Evolutionary conservation across 2,113 vertebrate genomes (phyloP), one percentile per base, ranked within the genome.

Genomic region (Motacilla alba): DNA sequence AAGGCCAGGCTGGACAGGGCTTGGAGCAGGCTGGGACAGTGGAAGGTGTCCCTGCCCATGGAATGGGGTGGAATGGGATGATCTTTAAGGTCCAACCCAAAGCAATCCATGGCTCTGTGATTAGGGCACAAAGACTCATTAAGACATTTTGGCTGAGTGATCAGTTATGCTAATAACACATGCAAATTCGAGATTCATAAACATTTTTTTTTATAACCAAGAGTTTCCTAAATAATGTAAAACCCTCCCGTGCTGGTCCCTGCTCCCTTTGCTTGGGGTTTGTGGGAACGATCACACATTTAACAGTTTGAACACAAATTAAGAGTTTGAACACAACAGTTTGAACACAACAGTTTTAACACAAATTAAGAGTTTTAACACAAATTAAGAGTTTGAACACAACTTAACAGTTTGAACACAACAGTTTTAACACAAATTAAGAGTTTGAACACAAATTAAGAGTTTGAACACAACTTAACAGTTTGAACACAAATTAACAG

Each of bases 251-350:
- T 10, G 52, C 33, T 19, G 7, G 18, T 7, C 33, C 46, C 49
- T 0, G 18, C 47, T 31, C 26, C 46, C 53, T 47, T 17, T 17
- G 6, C 46, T 62, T 27, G 13, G 44, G 3, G 28, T 9, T 33
- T 13, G 35, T 31, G 39, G 37, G n/a, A 31, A 5, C 0, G 0
- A 11, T 50, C 60, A 3, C 35, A 1, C n/a, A 2, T 3, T 5
- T 1, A 11, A 18, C 23, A 21, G 26, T 35, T 72, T 10, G 1
- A 43, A 35, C 56, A 28, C n/a, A 31, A 62, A 52, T 24, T 15
- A 50, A 4, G 1, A 13, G 22, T 39, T 37, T 39, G 0, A 39
- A 35, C 41, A 13, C 10, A 2, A n/a, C n/a, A n/a, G n/a, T n/a
- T n/a, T n/a, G n/a, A n/a, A n/a, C n/a, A n/a, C n/a, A 41, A 5